phyloP scores from a whole-genome alignment of 2,888 invertebrate species.

The Pharmacophagus antenor region DNA sequence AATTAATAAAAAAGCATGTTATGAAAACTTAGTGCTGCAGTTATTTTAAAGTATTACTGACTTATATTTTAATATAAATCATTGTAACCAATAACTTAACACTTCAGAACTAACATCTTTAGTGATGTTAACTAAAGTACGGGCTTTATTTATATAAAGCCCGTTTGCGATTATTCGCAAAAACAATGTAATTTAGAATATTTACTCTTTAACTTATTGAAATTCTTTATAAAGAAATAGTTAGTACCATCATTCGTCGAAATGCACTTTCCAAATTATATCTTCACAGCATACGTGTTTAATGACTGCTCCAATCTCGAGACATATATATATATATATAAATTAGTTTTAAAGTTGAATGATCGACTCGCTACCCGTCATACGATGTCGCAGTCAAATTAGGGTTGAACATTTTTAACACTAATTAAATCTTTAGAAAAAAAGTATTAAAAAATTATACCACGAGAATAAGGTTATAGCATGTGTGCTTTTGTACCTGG shows the following conservation, averaged over 20 bases:
- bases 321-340: conserved; percentile 12
- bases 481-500: too few relatives aligned
- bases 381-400: conserved; percentile 20
- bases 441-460: too few relatives aligned
- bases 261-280: conserved; percentile 28
- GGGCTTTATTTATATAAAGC: too few relatives aligned
- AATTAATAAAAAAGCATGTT: too few relatives aligned
- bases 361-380: conserved; percentile 29
- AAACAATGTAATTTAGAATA: conserved; percentile 1
- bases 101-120: background rate
- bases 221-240: conserved; percentile 7
- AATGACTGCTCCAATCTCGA: conserved; percentile 26
- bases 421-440: too few relatives aligned
- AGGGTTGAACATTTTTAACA: conserved; percentile 16
- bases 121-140: too few relatives aligned
- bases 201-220: conserved; percentile 3
- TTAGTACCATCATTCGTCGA: conserved; percentile 6
- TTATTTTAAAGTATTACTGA: too few relatives aligned
- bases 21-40: too few relatives aligned
- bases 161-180: too few relatives aligned
- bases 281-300: conserved; percentile 15
- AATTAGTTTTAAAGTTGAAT: conserved; percentile 31
- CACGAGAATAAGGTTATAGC: too few relatives aligned
- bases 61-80: too few relatives aligned
- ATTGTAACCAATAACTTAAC: too few relatives aligned